Conservation (phyloP, 1,140 invertebrate genomes). For the Calosoma granatense region DNA sequence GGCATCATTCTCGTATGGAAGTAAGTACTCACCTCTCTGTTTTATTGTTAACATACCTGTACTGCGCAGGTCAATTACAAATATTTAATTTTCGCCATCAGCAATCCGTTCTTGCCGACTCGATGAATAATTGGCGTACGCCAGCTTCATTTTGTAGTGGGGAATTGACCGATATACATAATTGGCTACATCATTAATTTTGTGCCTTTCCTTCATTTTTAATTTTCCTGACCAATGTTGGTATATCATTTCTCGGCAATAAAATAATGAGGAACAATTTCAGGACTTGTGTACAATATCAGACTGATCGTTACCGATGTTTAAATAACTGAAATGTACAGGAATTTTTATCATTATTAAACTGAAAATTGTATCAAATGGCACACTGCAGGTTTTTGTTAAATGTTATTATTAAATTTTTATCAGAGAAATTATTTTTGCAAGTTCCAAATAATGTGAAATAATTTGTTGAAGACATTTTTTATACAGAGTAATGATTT, state of each 20-base stretch:
- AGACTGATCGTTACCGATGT: no score
- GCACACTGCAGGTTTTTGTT: no score
- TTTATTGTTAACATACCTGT: conserved; percentile 4
- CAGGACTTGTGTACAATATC: no score
- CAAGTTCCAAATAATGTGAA: no score
- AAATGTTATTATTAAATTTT: no score
- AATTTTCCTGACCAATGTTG: not conserved
- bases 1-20: conserved; percentile 69
- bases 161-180: not conserved
- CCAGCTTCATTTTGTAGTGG: not conserved
- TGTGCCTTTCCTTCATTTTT: not conserved
- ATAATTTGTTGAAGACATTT: no score
- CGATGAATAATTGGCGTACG: not conserved
- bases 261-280: not conserved
- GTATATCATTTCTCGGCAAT: not conserved
- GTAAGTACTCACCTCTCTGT: conserved; percentile 44
- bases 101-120: not conserved
- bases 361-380: no score
- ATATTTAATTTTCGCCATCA: not conserved
- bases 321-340: no score
- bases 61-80: not conserved
- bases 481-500: no score
- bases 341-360: no score
- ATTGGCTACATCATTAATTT: not conserved
- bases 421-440: no score